Evolutionary conservation across 2,113 vertebrate species (phyloP).

Genomic region (Cryptotis parvus): DNA sequence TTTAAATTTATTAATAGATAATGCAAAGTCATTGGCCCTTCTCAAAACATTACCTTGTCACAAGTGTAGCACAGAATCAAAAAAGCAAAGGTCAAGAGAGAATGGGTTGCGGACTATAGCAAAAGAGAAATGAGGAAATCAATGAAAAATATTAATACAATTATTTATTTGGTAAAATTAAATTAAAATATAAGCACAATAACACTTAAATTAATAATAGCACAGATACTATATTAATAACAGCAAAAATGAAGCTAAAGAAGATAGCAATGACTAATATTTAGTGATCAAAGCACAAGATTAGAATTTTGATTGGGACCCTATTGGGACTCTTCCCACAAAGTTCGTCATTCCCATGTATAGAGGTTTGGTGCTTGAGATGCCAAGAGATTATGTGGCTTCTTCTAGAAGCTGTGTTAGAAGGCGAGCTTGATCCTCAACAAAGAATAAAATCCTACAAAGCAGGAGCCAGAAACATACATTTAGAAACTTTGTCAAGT

Average conservation of each 20-base stretch:
- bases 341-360: neutral
- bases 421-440: neutral
- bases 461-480: neutral
- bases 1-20: conserved; percentile 58
- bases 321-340: neutral
- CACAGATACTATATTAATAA: neutral
- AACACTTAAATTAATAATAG: neutral
- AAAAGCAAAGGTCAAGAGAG: neutral
- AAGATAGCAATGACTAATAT: neutral
- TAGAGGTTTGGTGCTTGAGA: neutral
- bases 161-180: conserved; percentile 2
- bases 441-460: neutral
- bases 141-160: neutral
- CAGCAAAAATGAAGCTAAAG: neutral
- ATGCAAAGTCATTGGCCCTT: conserved; percentile 15
- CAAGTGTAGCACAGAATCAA: neutral
- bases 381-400: neutral
- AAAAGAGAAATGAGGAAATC: neutral
- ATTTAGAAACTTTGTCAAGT: neutral
- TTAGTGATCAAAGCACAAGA: neutral
- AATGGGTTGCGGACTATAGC: neutral
- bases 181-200: neutral
- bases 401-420: neutral
- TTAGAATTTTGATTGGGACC: conserved; percentile 4
- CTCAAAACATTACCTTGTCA: conserved; percentile 27